Conservation (phyloP, 2,113 vertebrate species). For the Pterocles orientalis region DNA sequence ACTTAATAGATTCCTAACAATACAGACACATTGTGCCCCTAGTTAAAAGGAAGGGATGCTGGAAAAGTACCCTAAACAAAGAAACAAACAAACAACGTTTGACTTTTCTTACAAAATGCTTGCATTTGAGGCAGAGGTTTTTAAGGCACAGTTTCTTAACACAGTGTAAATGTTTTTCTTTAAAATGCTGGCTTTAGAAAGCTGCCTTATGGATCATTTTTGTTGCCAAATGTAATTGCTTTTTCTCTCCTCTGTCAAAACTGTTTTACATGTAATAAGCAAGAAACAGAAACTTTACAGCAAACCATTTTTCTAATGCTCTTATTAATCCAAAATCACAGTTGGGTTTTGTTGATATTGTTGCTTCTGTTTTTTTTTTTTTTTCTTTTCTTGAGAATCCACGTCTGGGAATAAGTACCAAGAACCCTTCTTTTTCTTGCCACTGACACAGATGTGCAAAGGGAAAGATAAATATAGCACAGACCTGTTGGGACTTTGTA, state of each 20-base stretch:
- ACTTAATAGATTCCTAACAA: neutral
- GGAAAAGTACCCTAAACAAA: neutral
- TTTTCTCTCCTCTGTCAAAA: neutral
- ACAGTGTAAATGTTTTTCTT: neutral
- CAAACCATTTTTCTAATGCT: neutral
- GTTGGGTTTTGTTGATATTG: rapidly evolving
- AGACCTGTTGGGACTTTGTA: neutral
- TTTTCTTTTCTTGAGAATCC: neutral
- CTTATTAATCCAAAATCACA: neutral
- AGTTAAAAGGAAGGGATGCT: neutral
- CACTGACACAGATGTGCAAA: neutral
- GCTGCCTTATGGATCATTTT: neutral
- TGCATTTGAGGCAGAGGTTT: neutral
- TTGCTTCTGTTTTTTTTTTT: neutral
- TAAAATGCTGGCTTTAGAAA: neutral
- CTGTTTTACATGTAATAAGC: neutral
- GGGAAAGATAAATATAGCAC: neutral
- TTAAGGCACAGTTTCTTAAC: neutral
- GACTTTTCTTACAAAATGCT: neutral
- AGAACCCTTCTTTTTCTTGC: neutral
- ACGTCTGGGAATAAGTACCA: neutral
- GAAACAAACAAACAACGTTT: neutral
- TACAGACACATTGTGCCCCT: neutral
- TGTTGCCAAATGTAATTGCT: neutral
- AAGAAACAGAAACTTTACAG: neutral